Evolutionary conservation across 2,888 invertebrate genomes (phyloP), one percentile per base, ranked within the genome.

Genomic region (Drosophila nigricruria): DNA sequence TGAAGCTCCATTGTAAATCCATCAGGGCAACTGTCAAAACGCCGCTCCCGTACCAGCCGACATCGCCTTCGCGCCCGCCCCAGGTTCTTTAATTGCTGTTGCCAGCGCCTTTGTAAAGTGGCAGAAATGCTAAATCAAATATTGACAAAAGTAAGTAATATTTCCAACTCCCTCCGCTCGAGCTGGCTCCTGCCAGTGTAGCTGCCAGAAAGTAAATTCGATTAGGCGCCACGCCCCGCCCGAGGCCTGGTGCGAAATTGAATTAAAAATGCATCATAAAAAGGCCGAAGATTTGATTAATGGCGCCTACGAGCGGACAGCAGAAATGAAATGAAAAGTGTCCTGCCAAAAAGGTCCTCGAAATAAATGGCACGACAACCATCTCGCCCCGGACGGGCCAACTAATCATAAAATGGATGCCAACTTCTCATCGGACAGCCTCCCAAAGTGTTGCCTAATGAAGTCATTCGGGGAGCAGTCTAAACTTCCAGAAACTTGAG

Each of bases 211-310:
- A 49, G 82, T 50, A 85, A 85, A 85, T 85, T 85, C 84, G 86
- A 88, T 85, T 85, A 85, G 60, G 57, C 56, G 66, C 74, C 86
- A 75, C 88, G 86, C 88, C 88, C 63, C 30, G 50, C 88, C 63
- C 30, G 50, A 53, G 73, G 70, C 60, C 73, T 57, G 66, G 62
- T 65, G 78, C 80, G 42, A 88, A 85, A 85, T 85, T 79, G 85
- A 85, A 85, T 85, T 85, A 89, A 89, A 85, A 85, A 85, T 82
- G 89, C 88, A 85, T 89, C 82, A 84, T 74, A 65, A 79, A 88
- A 85, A 79, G 86, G 60, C 77, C 82, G 63, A 61, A 85, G 88
- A 85, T 85, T 89, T 85, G 89, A 85, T 85, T 85, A 89, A 89
- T 85, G 86, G 81, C 45, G 54, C 63, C 69, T 70, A 63, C 63